These are phyloP conservation scores for Mythimna impura DNA, from an alignment of 2,888 invertebrate genomes.

Conservation along the genomic window DNA sequence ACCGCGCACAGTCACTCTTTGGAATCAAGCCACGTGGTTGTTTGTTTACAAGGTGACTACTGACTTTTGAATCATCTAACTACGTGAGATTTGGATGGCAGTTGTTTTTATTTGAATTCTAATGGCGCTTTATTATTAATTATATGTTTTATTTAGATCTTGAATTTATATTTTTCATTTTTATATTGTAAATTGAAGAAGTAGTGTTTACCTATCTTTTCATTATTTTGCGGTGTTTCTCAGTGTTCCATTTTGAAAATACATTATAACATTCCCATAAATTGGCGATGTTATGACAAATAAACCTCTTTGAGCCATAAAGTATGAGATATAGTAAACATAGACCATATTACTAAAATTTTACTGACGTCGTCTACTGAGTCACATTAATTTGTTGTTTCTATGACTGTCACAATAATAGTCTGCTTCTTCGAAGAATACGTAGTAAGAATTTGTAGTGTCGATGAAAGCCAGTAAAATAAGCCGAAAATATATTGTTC, in stretches of 20 bases:
- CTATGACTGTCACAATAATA: constrained; percentile 10
- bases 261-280: background rate
- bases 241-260: constrained; percentile 6
- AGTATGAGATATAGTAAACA: constrained; percentile 41
- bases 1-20: constrained; percentile 52
- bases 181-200: background rate
- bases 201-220: background rate
- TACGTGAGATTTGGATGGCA: background rate
- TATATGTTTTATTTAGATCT: no score
- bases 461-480: constrained; percentile 45
- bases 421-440: constrained; percentile 10
- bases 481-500: constrained; percentile 66
- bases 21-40: constrained; percentile 58
- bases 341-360: constrained; percentile 14
- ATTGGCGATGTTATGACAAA: constrained; percentile 14
- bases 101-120: background rate
- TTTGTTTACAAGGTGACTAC: constrained; percentile 61
- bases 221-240: background rate
- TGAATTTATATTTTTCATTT: background rate
- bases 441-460: constrained; percentile 17
- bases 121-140: background rate
- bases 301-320: constrained; percentile 15
- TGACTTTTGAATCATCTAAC: constrained; percentile 37
- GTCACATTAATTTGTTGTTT: constrained; percentile 10
- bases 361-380: constrained; percentile 18